A percentile compares a stretch with the other conserved stretches of the same genome.
phyloP scores from a whole-genome alignment of 2,888 invertebrate genomes.

The Gandaritis pyraliata region DNA sequence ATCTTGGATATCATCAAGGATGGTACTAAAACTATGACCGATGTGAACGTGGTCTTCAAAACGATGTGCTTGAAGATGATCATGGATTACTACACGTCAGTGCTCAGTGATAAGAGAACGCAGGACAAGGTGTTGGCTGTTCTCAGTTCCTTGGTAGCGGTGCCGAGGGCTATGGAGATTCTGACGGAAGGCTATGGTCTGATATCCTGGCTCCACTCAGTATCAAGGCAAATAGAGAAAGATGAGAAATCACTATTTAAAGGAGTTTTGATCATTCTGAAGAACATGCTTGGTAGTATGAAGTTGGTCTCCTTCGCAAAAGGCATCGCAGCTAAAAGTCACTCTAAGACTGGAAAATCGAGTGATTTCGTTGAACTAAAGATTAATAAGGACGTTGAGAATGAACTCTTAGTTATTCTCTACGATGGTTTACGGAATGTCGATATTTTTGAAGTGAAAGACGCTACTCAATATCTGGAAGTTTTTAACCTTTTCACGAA shows the following conservation, averaged over 20 bases:
- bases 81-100: slow-evolving; percentile 87
- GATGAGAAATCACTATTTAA: slow-evolving; percentile 59
- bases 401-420: slow-evolving; percentile 63
- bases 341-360: slow-evolving; percentile 40
- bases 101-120: slow-evolving; percentile 85
- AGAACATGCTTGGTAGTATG: slow-evolving; percentile 63
- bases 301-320: slow-evolving; percentile 59
- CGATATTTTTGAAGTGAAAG: slow-evolving; percentile 57
- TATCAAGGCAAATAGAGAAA: slow-evolving; percentile 55
- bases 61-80: slow-evolving; percentile 91
- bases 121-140: slow-evolving; percentile 88
- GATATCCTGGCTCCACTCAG: slow-evolving; percentile 87
- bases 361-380: slow-evolving; percentile 60
- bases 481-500: slow-evolving; percentile 64
- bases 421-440: slow-evolving; percentile 59
- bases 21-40: slow-evolving; percentile 90
- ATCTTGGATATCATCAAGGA: slow-evolving; percentile 90
- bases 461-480: slow-evolving; percentile 56
- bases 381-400: slow-evolving; percentile 68
- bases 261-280: slow-evolving; percentile 55
- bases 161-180: slow-evolving; percentile 86
- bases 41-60: slow-evolving; percentile 89
- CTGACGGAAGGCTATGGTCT: slow-evolving; percentile 88
- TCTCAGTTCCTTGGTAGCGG: slow-evolving; percentile 85
- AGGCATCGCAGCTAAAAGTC: slow-evolving; percentile 48